These are phyloP conservation scores for Leptinotarsa undecemlineata DNA, from an alignment of 1,140 invertebrate species.

Conservation along the genomic window DNA sequence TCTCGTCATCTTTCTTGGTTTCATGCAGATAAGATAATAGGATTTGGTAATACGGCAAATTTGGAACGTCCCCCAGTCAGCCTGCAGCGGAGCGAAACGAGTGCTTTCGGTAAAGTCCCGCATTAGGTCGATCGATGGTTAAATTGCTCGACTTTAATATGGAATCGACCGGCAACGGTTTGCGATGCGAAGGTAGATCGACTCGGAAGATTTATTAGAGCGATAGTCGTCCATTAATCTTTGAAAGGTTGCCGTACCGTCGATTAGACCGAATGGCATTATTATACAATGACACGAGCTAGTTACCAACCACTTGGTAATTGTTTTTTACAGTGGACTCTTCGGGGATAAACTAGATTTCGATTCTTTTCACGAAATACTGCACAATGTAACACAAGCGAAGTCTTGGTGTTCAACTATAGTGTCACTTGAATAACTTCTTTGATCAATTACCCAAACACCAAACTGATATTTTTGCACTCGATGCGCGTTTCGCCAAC, in stretches of 20 bases:
- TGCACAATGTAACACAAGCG: too few species aligned
- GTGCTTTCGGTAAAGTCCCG: conserved; percentile 7
- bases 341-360: too few species aligned
- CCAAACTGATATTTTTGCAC: too few species aligned
- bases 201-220: not conserved
- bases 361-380: too few species aligned
- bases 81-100: not conserved
- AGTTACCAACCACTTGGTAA: too few species aligned
- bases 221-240: not conserved
- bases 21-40: conserved; percentile 5
- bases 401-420: too few species aligned
- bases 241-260: not conserved
- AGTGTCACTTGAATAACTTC: too few species aligned
- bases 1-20: conserved; percentile 5
- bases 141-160: conserved; percentile 3
- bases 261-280: not conserved
- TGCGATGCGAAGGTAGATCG: too few species aligned
- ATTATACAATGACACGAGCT: not conserved
- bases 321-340: too few species aligned
- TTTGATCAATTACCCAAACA: too few species aligned
- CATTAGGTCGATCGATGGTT: conserved; percentile 16
- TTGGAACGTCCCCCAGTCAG: conserved; percentile 4
- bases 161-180: not conserved
- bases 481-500: too few species aligned
- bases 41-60: conserved; percentile 5